Evolutionary conservation across 2,888 invertebrate species (phyloP).

Genomic region (Glomeris marginata): DNA sequence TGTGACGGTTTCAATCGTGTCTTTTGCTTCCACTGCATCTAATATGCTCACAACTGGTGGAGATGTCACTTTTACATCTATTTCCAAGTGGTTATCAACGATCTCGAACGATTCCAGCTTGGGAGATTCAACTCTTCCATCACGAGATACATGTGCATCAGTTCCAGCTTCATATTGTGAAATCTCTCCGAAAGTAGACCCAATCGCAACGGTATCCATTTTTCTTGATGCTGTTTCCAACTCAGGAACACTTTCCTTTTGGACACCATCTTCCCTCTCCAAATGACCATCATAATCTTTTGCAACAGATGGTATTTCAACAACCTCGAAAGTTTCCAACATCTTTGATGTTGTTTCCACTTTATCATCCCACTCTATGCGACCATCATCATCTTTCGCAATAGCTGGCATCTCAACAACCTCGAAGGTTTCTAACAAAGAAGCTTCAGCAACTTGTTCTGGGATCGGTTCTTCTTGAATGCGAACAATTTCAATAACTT

Average conservation of each 20-base stretch:
- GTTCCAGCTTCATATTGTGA: not conserved
- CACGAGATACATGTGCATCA: not conserved
- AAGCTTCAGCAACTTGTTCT: not conserved
- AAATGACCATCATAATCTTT: no score
- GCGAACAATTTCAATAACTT: not conserved
- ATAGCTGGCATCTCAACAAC: no score
- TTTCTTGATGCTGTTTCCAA: not conserved
- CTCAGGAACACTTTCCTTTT: not conserved
- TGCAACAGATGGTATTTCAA: no score
- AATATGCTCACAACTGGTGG: no score
- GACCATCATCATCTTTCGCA: no score
- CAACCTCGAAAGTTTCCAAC: no score
- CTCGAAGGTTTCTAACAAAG: no score
- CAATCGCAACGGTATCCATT: not conserved
- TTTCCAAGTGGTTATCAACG: not conserved
- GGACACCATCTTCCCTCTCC: not conserved
- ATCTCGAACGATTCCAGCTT: not conserved
- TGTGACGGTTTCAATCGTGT: not conserved
- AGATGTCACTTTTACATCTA: not conserved
- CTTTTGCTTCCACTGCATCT: not conserved
- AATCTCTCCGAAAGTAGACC: not conserved
- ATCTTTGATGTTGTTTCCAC: no score
- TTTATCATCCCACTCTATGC: no score
- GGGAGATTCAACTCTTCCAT: not conserved
- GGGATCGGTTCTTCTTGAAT: not conserved